Evolutionary conservation across 1,140 invertebrate species (phyloP).

Genomic region (Ericerus pela): DNA sequence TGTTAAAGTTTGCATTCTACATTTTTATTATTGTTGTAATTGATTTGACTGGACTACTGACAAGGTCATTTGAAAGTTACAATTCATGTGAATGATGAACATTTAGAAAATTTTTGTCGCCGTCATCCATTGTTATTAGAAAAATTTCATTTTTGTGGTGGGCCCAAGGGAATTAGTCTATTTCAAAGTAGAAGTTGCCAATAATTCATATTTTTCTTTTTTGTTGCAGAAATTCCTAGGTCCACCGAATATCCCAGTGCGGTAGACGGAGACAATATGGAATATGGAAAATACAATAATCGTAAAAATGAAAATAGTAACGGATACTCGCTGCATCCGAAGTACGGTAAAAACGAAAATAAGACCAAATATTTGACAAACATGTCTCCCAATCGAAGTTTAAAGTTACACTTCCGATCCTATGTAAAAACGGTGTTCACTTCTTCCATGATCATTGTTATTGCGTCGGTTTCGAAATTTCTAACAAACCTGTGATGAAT

Average conservation of each 20-base stretch:
- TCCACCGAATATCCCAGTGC: not conserved
- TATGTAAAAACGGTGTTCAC: not conserved
- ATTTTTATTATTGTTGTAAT: no score
- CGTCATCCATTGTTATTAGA: no score
- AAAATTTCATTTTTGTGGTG: no score
- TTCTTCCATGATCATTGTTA: not conserved
- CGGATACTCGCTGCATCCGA: not conserved
- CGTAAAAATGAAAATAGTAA: constrained; percentile 2
- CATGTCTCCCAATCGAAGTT: not conserved
- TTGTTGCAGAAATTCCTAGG: not conserved
- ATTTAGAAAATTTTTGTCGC: no score
- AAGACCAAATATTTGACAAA: not conserved
- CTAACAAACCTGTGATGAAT: constrained; percentile 7
- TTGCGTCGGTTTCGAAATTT: not conserved
- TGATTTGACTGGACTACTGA: no score
- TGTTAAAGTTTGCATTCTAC: no score
- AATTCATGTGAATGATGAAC: no score
- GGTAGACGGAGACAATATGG: not conserved
- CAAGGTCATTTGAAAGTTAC: no score
- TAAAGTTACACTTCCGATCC: not conserved
- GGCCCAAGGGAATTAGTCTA: no score
- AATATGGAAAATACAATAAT: constrained; percentile 3
- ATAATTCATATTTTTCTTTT: no score
- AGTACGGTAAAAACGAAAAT: not conserved
- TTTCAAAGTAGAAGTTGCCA: no score